A percentile compares a stretch with the other conserved stretches of the same genome.
These are phyloP conservation scores for Lepetodrilus schrolli DNA, from an alignment of 2,888 invertebrate genomes.

Conservation along the genomic window DNA sequence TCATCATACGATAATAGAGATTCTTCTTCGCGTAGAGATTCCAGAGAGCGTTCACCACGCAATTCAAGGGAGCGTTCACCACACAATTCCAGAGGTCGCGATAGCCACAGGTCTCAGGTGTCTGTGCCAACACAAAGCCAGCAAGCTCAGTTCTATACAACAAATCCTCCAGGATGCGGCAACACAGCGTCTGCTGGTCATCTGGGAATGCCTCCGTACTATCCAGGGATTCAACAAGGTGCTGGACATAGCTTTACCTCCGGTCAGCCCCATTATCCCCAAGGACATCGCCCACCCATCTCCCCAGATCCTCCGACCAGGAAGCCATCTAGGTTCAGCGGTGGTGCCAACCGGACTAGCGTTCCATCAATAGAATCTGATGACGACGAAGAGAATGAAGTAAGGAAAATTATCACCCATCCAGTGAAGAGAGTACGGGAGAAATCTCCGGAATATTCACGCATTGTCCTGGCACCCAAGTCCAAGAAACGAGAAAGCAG, in stretches of 20 bases:
- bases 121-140: too few species aligned
- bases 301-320: background rate
- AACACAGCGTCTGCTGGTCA: too few species aligned
- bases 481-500: background rate
- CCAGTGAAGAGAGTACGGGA: background rate
- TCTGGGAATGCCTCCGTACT: too few species aligned
- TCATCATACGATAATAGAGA: too few species aligned
- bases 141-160: too few species aligned
- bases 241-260: background rate
- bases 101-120: too few species aligned
- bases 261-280: background rate
- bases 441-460: slow-evolving; percentile 3
- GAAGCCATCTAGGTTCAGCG: background rate
- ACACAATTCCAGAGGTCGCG: too few species aligned
- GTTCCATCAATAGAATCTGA: background rate
- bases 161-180: too few species aligned
- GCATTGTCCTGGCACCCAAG: background rate
- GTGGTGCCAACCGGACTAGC: background rate
- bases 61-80: too few species aligned
- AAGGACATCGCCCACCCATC: background rate
- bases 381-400: background rate
- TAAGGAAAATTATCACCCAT: background rate
- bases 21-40: too few species aligned
- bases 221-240: too few species aligned
- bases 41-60: too few species aligned